phyloP scores from a whole-genome alignment of 2,888 invertebrate species.

The Germaria angustata region DNA sequence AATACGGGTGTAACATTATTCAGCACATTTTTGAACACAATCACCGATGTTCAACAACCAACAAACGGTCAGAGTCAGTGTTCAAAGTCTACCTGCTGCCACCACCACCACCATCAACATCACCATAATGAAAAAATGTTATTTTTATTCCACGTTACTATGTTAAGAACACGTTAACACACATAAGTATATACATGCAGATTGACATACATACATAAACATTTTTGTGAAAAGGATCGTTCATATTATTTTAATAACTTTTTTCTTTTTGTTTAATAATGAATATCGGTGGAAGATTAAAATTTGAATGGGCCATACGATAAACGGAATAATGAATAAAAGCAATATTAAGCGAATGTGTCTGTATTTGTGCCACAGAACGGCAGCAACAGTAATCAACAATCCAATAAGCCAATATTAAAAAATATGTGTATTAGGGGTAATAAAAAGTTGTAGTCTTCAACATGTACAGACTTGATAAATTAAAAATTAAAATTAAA shows the following conservation, averaged over 20 bases:
- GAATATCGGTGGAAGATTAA: conserved; percentile 62
- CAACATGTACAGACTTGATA: too few species aligned
- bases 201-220: background rate
- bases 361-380: conserved; percentile 8
- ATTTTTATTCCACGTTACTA: conserved; percentile 51
- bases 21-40: conserved; percentile 52
- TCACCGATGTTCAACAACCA: background rate
- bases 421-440: conserved; percentile 21
- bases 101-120: conserved; percentile 30
- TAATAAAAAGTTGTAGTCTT: conserved; percentile 1
- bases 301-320: conserved; percentile 31
- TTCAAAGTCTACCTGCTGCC: background rate
- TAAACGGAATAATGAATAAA: background rate
- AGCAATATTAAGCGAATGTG: conserved; percentile 15
- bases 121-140: conserved; percentile 47
- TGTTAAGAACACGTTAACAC: background rate
- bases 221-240: conserved; percentile 50
- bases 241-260: conserved; percentile 63
- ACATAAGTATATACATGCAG: too few species aligned
- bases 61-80: background rate
- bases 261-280: conserved; percentile 51
- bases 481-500: too few species aligned
- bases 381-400: conserved; percentile 32
- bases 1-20: conserved; percentile 77
- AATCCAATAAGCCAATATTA: conserved; percentile 41